Evolutionary conservation across 2,888 invertebrate species (phyloP).

Genomic region (Epirrhoe tristata): DNA sequence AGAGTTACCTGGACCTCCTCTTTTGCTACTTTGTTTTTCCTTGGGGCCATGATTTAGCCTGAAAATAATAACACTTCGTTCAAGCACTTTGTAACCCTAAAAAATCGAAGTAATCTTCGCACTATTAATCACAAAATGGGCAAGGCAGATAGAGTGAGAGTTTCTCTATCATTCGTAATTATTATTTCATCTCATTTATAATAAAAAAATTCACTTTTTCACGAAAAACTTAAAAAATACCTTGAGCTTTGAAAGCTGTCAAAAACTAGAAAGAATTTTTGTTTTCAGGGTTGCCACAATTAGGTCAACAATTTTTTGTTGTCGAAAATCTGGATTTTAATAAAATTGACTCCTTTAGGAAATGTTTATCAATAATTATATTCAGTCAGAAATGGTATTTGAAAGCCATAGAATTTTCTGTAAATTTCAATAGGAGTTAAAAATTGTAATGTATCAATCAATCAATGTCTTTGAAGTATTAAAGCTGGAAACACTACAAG

Average conservation of each 20-base stretch:
- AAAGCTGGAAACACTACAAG: not conserved
- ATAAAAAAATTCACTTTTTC: slow-evolving; percentile 52
- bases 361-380: too few species aligned
- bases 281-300: slow-evolving; percentile 22
- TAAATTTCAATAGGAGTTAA: not conserved
- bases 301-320: slow-evolving; percentile 9
- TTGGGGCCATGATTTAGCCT: slow-evolving; percentile 94
- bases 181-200: slow-evolving; percentile 57
- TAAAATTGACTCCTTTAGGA: too few species aligned
- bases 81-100: slow-evolving; percentile 74
- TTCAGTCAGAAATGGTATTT: too few species aligned
- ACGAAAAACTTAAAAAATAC: slow-evolving; percentile 63
- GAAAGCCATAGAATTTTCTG: too few species aligned
- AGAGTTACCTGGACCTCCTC: slow-evolving; percentile 98
- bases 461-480: not conserved
- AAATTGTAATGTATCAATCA: not conserved
- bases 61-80: slow-evolving; percentile 76
- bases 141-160: slow-evolving; percentile 31
- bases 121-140: slow-evolving; percentile 45
- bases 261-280: slow-evolving; percentile 74
- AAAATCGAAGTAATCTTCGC: slow-evolving; percentile 71
- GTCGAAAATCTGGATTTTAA: too few species aligned
- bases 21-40: slow-evolving; percentile 98
- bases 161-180: slow-evolving; percentile 35
- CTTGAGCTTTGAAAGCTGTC: slow-evolving; percentile 82